These are phyloP conservation scores for Halesus radiatus DNA, from an alignment of 1,140 invertebrate genomes.

Conservation along the genomic window DNA sequence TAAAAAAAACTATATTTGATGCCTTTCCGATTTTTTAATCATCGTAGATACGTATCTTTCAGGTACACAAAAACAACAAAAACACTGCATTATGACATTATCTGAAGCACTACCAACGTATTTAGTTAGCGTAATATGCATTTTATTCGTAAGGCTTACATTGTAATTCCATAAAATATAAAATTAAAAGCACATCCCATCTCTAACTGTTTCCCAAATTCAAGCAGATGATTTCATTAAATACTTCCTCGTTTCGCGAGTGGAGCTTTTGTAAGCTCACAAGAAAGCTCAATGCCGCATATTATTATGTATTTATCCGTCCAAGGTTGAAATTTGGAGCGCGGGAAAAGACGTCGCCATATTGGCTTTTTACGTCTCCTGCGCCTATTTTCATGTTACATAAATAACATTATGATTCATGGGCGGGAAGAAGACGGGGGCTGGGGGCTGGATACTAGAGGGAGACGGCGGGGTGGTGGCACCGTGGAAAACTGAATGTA, in stretches of 20 bases:
- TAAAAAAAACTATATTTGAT: no score
- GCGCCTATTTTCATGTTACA: constrained; percentile 42
- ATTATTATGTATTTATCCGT: not conserved
- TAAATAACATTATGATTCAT: constrained; percentile 56
- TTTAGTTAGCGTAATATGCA: no score
- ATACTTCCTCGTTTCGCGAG: constrained; percentile 1
- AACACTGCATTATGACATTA: no score
- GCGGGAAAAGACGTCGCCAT: constrained; percentile 31
- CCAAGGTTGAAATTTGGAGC: constrained; percentile 34
- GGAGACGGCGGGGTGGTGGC: constrained; percentile 29
- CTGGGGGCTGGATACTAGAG: not conserved
- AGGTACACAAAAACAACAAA: no score
- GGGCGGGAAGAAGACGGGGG: constrained; percentile 16
- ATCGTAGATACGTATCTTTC: no score
- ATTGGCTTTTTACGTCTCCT: constrained; percentile 42
- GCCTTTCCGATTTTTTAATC: no score
- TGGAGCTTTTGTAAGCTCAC: constrained; percentile 1
- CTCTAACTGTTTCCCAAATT: not conserved
- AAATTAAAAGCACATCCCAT: no score
- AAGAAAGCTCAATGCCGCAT: constrained; percentile 12
- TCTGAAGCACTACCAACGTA: no score
- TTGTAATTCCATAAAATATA: no score
- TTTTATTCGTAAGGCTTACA: no score
- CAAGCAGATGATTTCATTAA: constrained; percentile 8
- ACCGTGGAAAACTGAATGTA: constrained; percentile 50